Evolutionary conservation across 1,140 invertebrate species (phyloP).

Genomic region (Rhizoglyphus robini): DNA sequence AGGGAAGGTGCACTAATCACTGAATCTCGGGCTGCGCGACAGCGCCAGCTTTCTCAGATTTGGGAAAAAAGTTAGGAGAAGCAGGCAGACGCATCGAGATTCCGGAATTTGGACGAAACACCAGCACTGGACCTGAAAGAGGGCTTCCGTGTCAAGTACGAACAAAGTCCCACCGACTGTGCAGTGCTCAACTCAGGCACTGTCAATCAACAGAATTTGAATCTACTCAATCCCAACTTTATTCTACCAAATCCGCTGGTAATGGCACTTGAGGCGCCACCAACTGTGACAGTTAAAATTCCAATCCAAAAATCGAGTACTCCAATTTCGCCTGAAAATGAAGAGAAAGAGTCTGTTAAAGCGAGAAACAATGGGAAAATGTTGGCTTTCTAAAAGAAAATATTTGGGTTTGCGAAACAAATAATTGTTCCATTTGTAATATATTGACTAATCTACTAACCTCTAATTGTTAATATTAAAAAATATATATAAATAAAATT

Average conservation of each 20-base stretch:
- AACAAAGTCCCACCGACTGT: constrained; percentile 20
- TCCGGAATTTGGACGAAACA: constrained; percentile 13
- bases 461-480: too few species aligned
- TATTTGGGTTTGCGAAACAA: not conserved
- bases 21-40: too few species aligned
- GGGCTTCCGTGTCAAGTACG: constrained; percentile 22
- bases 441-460: not conserved
- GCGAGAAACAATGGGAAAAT: not conserved
- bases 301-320: too few species aligned
- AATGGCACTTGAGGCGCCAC: not conserved
- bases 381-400: not conserved
- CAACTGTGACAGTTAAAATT: not conserved
- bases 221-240: not conserved
- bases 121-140: constrained; percentile 4
- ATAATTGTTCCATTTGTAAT: not conserved
- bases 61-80: too few species aligned
- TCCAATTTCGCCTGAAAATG: not conserved
- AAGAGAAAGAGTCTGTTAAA: not conserved
- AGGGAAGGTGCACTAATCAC: too few species aligned
- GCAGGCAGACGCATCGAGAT: constrained; percentile 23
- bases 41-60: too few species aligned
- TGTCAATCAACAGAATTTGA: not conserved
- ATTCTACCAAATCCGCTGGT: not conserved
- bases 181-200: not conserved
- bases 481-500: too few species aligned